Percentiles rank a stretch among this genome's conserved stretches.
phyloP scores from a whole-genome alignment of 2,797 vertebrate genomes.

The Psittacula echo region DNA sequence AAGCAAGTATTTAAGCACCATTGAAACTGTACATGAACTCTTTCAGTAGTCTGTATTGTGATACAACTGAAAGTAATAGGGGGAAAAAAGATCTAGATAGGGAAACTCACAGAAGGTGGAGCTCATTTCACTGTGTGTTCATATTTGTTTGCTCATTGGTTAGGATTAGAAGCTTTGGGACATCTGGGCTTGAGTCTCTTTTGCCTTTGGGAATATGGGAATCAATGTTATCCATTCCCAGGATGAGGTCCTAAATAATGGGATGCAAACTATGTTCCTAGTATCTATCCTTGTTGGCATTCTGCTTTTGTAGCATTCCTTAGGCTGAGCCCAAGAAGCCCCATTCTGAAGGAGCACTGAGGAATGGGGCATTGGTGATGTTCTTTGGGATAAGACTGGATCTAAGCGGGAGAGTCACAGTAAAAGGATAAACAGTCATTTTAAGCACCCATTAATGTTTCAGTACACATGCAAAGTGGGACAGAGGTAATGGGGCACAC shows the following conservation, averaged over 20 bases:
- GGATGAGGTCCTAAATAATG: not conserved
- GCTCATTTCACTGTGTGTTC: not conserved
- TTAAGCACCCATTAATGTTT: not conserved
- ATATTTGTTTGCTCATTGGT: not conserved
- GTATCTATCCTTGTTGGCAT: not conserved
- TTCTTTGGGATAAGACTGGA: too few relatives aligned
- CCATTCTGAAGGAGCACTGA: not conserved
- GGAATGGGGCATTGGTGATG: not conserved
- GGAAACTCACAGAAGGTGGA: not conserved
- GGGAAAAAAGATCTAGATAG: not conserved
- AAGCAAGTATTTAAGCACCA: not conserved
- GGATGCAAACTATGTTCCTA: not conserved
- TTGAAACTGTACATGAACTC: not conserved
- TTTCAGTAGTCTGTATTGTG: not conserved
- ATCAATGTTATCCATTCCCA: not conserved
- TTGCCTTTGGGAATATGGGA: not conserved
- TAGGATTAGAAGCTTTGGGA: not conserved
- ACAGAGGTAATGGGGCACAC: not conserved
- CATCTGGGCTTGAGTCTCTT: not conserved
- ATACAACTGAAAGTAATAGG: not conserved
- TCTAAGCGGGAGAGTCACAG: not conserved
- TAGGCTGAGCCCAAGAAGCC: not conserved
- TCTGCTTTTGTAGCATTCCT: not conserved
- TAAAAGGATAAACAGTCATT: not conserved
- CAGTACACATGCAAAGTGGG: not conserved